Base-by-base conservation (phyloP, 2,888 invertebrate genomes). In the Rapana venosa region DNA sequence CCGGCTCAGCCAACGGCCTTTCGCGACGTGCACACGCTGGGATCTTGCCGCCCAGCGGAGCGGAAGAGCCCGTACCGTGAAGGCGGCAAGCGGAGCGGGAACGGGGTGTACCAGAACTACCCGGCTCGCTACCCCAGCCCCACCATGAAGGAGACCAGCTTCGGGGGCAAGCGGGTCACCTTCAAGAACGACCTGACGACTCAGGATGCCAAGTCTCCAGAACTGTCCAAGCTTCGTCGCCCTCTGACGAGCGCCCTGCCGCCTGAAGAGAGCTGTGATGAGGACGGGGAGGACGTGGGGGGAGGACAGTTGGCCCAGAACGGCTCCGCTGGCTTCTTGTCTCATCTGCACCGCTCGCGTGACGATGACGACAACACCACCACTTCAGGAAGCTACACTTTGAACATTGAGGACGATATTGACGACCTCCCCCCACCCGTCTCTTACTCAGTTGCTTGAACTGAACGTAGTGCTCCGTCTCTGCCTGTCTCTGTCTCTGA, bases 321-420 rank as follows among this genome's bases (percentile, higher is more conserved):
- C 26, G 30, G 6, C 26, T 30, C 8, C 8, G 22, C n/a, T 8
- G n/a, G 74, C 26, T 74, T 30, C 26, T 74, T 30, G 22, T 74
- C 74, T 11, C 20, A 22, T 22, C 61, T 61, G 61, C 61, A 91
- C n/a, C 87, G 88, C 20, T 92, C 92, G 61, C 93, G 93, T 32
- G 94, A 94, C 83, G 94, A 94, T 89, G 94, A 94, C 90, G 94
- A 94, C 84, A 93, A 93, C 77, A 94, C 94, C 6, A 94, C 94
- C 0, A 94, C 94, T n/a, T 94, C 94, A 61, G 94, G 94, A 70
- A 94, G 94, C 91, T 94, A 94, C 88, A 94, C 94, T 0, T 85
- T 92, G 77, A 91, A 92, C 83, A 91, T 93, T 15, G 94, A 94
- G 77, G 94, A 94, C n/a, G 91, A 92, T 85, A 85, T 91, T 35